Conservation (phyloP, 2,113 vertebrate species). For the Cinclus cinclus region DNA sequence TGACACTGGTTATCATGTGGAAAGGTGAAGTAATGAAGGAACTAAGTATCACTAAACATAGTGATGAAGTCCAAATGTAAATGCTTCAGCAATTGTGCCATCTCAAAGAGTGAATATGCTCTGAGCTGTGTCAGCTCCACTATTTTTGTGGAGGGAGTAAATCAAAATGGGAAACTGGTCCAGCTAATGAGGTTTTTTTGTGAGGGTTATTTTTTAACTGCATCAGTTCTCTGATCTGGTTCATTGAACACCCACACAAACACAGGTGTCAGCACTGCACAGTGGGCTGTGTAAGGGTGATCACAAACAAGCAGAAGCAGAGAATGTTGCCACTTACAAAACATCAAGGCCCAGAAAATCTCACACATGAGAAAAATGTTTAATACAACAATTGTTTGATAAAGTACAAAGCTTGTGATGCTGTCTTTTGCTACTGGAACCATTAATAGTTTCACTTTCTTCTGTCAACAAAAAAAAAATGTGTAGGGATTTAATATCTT, state of each 20-base stretch:
- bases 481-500: background rate
- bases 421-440: background rate
- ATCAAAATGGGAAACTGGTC: background rate
- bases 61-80: background rate
- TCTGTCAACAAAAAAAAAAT: background rate
- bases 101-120: background rate
- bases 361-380: background rate
- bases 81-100: background rate
- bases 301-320: background rate
- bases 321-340: background rate
- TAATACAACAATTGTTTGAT: background rate
- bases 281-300: background rate
- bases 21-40: background rate
- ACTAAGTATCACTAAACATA: background rate
- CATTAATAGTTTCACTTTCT: background rate
- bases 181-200: background rate
- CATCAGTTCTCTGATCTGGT: background rate
- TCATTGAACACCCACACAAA: background rate
- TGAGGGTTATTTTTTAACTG: background rate
- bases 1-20: background rate
- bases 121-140: background rate
- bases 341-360: background rate
- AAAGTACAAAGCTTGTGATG: background rate
- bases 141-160: background rate
- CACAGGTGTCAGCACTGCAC: background rate